Base-by-base conservation (phyloP, 2,888 invertebrate species). In the Drosophila lutescens region DNA sequence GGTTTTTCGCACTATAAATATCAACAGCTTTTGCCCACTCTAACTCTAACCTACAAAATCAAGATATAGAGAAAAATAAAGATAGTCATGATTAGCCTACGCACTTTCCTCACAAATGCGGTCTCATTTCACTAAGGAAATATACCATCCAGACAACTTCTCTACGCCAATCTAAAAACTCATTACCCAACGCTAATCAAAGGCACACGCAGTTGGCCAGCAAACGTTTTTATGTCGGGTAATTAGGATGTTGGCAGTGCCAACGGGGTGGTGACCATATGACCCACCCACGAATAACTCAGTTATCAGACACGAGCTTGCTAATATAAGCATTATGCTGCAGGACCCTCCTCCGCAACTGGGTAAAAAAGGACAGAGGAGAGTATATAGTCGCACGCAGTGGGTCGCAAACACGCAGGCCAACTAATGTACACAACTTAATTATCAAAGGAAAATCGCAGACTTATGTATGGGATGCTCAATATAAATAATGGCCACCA, bases 271-370 rank as follows among this genome's bases (percentile, higher is more conserved):
- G 63, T 34, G 63, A 41, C 57, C 68, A 56, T 23, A 55, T 46
- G 38, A 32, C 65, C 68, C 65, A n/a, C 68, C 46, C 44, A 67
- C 65, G 56, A 47, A 69, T 66, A 66, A 66, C 67, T 67, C 67
- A 51, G 68, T 80, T 83, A 80, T 73, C 84, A 71, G 74, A 65
- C 54, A 70, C 74, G 71, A 76, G 76, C 66, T 56, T 73, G 81
- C 63, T 80, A 78, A 78, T 80, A 76, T 73, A 73, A 58, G 55
- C 76, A 78, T 76, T 70, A 72, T 41, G 44, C 66, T 34, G 38
- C 30, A 30, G 43, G 43, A 38, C 44, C 59, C 59, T 53, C 34
- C 57, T 43, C 41, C 17, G 44, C 32, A 73, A 55, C 47, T 40
- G 36, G 26, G 40, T 51, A 51, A 62, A 62, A 53, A 71, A 55